These are phyloP conservation scores for Procambarus virginalis DNA, from an alignment of 1,140 invertebrate species.

Conservation along the genomic window DNA sequence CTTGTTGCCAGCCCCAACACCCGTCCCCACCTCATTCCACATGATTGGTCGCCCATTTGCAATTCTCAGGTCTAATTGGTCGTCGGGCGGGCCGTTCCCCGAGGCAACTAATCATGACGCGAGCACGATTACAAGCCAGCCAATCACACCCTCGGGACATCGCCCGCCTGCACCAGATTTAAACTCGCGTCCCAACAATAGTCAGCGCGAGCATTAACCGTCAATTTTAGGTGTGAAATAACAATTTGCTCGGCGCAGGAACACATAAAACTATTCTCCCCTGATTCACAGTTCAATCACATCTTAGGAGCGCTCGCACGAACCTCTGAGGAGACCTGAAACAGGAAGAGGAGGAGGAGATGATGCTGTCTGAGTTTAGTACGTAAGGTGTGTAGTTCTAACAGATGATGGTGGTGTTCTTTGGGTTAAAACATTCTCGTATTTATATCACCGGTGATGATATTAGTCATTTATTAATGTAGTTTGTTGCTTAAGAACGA, in stretches of 20 bases:
- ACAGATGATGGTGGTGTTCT: no score
- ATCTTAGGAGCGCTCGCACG: constrained; percentile 11
- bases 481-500: no score
- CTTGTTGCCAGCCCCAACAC: constrained; percentile 4
- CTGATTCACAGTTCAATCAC: constrained; percentile 47
- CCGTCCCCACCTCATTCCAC: constrained; percentile 41
- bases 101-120: constrained; percentile 64
- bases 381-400: no score
- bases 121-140: constrained; percentile 57
- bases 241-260: constrained; percentile 38
- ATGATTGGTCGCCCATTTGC: constrained; percentile 63
- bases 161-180: constrained; percentile 27
- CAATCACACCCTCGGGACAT: constrained; percentile 51
- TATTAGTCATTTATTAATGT: no score
- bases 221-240: constrained; percentile 59
- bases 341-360: background rate
- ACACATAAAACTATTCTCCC: constrained; percentile 43
- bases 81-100: constrained; percentile 52
- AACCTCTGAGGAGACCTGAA: background rate
- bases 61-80: constrained; percentile 62
- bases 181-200: constrained; percentile 32
- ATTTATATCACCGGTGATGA: no score
- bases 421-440: no score
- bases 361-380: no score
- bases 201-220: constrained; percentile 51